These are phyloP conservation scores for Tipula confusa DNA, from an alignment of 2,888 invertebrate species.

Conservation along the genomic window DNA sequence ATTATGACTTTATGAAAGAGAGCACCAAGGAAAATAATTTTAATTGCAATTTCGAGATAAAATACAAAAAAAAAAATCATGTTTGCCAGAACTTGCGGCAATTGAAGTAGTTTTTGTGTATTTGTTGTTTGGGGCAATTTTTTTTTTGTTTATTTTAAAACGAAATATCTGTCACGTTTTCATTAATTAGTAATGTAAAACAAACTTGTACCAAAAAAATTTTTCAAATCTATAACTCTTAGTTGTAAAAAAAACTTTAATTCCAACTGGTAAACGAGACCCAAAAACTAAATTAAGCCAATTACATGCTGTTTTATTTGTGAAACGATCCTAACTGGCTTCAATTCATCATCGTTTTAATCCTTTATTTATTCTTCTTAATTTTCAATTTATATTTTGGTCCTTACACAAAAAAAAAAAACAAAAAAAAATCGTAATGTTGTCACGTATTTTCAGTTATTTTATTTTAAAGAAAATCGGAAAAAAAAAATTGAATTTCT, in stretches of 20 bases:
- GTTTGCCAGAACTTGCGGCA: neutral
- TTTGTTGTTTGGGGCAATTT: neutral
- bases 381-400: conserved; percentile 20
- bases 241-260: too few species aligned
- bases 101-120: neutral
- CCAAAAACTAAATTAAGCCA: neutral
- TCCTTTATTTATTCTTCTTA: conserved; percentile 25
- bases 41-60: neutral
- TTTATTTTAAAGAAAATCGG: neutral
- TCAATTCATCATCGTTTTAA: neutral
- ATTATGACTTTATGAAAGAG: neutral
- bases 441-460: neutral
- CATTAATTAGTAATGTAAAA: too few species aligned
- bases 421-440: too few species aligned
- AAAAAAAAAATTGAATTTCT: neutral
- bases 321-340: neutral
- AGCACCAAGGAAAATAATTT: neutral
- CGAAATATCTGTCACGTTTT: too few species aligned
- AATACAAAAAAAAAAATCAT: neutral
- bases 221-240: too few species aligned
- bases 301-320: neutral
- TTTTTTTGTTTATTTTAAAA: too few species aligned
- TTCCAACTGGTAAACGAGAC: too few species aligned
- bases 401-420: neutral
- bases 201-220: too few species aligned